Base-by-base conservation (phyloP, 1,140 invertebrate genomes). In the Panagrolaimus sp. region DNA sequence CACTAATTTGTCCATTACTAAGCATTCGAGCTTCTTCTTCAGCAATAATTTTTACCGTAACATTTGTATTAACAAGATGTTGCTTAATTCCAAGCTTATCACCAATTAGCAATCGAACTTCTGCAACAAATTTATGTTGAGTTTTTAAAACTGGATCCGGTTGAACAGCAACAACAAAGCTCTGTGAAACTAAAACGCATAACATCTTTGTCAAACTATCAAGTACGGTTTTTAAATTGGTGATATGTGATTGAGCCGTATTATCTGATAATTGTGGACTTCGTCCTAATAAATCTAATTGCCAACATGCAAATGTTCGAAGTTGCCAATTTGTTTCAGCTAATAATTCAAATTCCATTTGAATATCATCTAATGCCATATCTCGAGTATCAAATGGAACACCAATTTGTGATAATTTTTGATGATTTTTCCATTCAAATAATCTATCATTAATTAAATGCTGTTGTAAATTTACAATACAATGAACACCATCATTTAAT, bases 11-110 rank as follows among this genome's bases (percentile, higher is more conserved):
- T 9, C 75, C 70, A 27, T 63, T 69, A 47, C 69, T 71, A 14
- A 82, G 61, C 62, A 75, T 53, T 61, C 71, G 72, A 9, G 80
- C 80, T 45, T 82, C 80, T 62, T 82, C 80, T 43, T 82, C 80
- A 1, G 80, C 78, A 44, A 82, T 83, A 23, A 82, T 82, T 65
- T 82, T 83, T 4, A 83, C 80, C 1, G 77, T 80, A 20, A 82
- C 80, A 62, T 80, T 83, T 42, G 80, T 80, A 46, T 79, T 80
- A 9, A 79, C 75, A 51, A 82, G 61, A 57, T 82, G 80, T 53
- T 82, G 81, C 67, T 82, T 83, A 42, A 82, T 80, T n/a, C 80
- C 80, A 11, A 82, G 70, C 42, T 78, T 80, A 45, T 82, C 80
- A 9, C 80, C 80, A 43, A 82, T 82, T 23, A 82, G 47, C 9